Evolutionary conservation across 2,888 invertebrate genomes (phyloP).

Genomic region (Choreutis nemorana): DNA sequence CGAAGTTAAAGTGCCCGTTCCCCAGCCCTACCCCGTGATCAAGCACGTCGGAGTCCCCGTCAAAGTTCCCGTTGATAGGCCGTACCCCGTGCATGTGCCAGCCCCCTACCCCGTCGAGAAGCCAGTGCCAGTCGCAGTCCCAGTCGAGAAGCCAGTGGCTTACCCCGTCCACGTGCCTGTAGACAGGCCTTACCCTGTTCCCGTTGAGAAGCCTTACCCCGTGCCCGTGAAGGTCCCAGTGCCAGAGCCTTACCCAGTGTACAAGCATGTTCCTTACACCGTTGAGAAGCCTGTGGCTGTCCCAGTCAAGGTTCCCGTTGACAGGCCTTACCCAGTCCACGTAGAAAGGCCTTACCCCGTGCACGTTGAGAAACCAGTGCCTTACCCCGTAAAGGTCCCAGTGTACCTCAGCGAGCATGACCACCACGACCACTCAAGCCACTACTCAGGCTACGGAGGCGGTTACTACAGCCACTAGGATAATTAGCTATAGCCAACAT

Average conservation of each 20-base stretch:
- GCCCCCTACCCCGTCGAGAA: conserved; percentile 69
- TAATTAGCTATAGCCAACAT: conserved; percentile 29
- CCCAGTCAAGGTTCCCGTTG: conserved; percentile 73
- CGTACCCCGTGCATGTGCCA: conserved; percentile 73
- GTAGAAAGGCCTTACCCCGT: conserved; percentile 55
- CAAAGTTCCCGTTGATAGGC: conserved; percentile 74
- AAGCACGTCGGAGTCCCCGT: conserved; percentile 72
- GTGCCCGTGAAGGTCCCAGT: conserved; percentile 66
- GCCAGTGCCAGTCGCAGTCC: conserved; percentile 68
- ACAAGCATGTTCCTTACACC: conserved; percentile 71
- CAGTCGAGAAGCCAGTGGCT: conserved; percentile 71
- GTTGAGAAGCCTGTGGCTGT: conserved; percentile 67
- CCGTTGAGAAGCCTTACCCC: conserved; percentile 57
- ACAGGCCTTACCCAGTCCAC: conserved; percentile 71
- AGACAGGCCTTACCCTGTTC: conserved; percentile 68
- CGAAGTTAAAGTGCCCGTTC: conserved; percentile 76
- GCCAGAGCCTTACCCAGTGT: conserved; percentile 69
- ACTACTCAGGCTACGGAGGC: conserved; percentile 24
- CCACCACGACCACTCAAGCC: conserved; percentile 15
- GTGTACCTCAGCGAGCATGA: conserved; percentile 35
- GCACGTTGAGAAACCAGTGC: conserved; percentile 62
- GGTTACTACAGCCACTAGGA: conserved; percentile 47
- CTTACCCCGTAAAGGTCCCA: conserved; percentile 65
- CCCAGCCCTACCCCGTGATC: conserved; percentile 76
- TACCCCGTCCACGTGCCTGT: conserved; percentile 70